Evolutionary conservation across 1,140 invertebrate genomes (phyloP).

Genomic region (Pentalonia nigronervosa): DNA sequence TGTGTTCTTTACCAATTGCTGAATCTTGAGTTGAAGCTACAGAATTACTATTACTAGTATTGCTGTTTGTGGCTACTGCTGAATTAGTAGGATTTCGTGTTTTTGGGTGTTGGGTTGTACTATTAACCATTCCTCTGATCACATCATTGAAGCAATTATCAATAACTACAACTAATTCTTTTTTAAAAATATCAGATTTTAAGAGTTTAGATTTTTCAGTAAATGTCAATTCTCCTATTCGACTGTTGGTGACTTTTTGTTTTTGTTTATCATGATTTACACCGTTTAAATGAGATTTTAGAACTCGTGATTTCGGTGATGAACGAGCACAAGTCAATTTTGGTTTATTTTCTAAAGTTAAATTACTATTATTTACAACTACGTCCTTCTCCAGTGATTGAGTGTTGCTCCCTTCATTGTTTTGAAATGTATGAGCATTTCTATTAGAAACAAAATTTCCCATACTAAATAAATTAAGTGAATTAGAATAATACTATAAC

Average conservation of each 20-base stretch:
- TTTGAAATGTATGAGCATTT: slow-evolving; percentile 14
- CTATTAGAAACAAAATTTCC: neutral
- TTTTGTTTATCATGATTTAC: neutral
- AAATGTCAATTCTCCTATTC: neutral
- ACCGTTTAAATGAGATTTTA: neutral
- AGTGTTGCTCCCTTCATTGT: neutral
- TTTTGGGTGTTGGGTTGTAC: neutral
- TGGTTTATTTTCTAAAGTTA: neutral
- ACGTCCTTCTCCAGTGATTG: neutral
- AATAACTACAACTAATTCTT: slow-evolving; percentile 28
- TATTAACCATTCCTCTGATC: slow-evolving; percentile 6
- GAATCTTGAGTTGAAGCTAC: neutral
- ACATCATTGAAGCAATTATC: neutral
- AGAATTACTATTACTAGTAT: neutral
- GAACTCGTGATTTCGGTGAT: neutral
- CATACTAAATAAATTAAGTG: neutral
- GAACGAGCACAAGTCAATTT: neutral
- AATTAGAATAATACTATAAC: neutral
- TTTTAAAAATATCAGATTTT: neutral
- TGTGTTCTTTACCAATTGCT: neutral
- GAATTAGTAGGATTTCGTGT: neutral
- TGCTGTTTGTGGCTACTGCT: neutral
- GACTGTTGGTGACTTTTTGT: neutral
- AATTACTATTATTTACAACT: neutral
- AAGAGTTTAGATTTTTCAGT: neutral